Conservation (phyloP, 37 sponge, comb jelly and placozoan genomes). For the Diacarnus erythraeanus region DNA sequence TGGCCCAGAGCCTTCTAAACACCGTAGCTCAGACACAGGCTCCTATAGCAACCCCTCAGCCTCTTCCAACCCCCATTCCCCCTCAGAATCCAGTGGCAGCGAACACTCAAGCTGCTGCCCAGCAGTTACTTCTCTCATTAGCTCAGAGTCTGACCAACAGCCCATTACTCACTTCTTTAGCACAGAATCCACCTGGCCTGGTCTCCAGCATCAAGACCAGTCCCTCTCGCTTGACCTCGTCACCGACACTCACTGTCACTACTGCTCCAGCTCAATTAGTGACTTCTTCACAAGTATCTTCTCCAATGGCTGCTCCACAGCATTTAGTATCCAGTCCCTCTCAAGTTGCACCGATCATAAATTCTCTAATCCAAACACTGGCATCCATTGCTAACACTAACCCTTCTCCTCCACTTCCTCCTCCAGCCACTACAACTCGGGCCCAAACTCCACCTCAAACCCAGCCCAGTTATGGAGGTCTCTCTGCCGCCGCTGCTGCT, state of each 20-base stretch:
- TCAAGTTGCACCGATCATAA: slow-evolving; percentile 28
- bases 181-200: slow-evolving; percentile 15
- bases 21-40: slow-evolving; percentile 3
- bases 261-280: background rate
- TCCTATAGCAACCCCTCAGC: background rate
- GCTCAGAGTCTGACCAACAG: slow-evolving; percentile 59
- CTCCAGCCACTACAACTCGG: background rate
- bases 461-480: background rate
- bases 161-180: slow-evolving; percentile 51
- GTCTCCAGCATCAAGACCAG: background rate
- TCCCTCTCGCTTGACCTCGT: slow-evolving; percentile 9
- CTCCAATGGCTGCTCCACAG: background rate
- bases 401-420: background rate
- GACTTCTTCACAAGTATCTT: background rate
- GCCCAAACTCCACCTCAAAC: background rate
- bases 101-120: slow-evolving; percentile 22
- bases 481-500: slow-evolving; percentile 55
- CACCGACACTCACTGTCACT: background rate
- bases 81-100: slow-evolving; percentile 8
- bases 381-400: slow-evolving; percentile 46
- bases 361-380: slow-evolving; percentile 54
- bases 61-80: slow-evolving; percentile 1
- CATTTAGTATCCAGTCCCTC: slow-evolving; percentile 6
- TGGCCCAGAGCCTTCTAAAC: slow-evolving; percentile 52
- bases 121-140: slow-evolving; percentile 62